Evolutionary conservation across 2,113 vertebrate species (phyloP).

Genomic region (Cinclus mexicanus): DNA sequence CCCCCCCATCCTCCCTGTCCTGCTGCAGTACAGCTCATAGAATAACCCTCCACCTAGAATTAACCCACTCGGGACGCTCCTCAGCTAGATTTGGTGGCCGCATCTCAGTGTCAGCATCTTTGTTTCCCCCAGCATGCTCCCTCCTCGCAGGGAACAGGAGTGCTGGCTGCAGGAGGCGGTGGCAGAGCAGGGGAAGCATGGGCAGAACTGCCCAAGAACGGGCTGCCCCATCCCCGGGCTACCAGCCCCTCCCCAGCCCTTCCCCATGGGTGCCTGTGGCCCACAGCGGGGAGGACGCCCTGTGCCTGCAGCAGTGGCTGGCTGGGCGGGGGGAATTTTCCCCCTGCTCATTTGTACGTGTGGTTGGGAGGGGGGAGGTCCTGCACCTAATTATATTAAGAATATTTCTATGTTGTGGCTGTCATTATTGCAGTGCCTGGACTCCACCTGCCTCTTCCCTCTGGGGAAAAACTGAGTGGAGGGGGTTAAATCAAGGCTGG

Average conservation of each 20-base stretch:
- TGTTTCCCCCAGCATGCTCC: constrained; percentile 57
- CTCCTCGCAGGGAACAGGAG: constrained; percentile 40
- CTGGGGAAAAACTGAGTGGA: accelerated
- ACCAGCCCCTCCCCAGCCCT: background rate
- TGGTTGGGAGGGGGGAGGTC: constrained; percentile 60
- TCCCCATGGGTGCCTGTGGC: background rate
- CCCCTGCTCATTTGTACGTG: constrained; percentile 26
- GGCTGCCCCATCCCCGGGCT: background rate
- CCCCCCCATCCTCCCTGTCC: background rate
- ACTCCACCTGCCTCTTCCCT: background rate
- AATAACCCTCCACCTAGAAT: constrained; percentile 61
- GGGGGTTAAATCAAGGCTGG: background rate
- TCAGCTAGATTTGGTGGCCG: constrained; percentile 61
- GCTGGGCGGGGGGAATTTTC: background rate
- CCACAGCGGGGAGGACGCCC: accelerated
- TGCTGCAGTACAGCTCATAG: constrained; percentile 64
- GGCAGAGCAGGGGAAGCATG: background rate
- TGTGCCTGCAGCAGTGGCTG: background rate
- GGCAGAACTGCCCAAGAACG: background rate
- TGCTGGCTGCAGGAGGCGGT: background rate
- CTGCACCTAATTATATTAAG: constrained; percentile 73
- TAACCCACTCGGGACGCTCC: constrained; percentile 58
- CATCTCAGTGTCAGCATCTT: constrained; percentile 57
- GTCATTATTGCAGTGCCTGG: background rate
- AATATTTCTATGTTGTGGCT: constrained; percentile 63